Evolutionary conservation across 2,888 invertebrate genomes (phyloP), one percentile per base, ranked within the genome.

Genomic region (Notodonta dromedarius): DNA sequence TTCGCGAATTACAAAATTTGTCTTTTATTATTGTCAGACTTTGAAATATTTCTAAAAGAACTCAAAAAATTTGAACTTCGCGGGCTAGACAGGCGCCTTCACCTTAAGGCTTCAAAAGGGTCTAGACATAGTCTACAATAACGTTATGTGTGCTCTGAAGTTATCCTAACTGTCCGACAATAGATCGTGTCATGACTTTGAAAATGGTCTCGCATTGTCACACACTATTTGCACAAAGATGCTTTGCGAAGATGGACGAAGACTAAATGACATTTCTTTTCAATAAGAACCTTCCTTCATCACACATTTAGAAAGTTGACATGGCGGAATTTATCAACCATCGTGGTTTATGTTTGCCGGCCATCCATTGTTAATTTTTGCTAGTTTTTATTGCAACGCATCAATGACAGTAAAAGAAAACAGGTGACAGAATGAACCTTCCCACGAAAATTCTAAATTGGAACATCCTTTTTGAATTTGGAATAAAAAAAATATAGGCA

Each of bases 401-500:
- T 58, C 39, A 53, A 14, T 16, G 39, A n/a, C 35, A 53, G 32
- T 16, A 14, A 55, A 40, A 12, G 40, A 24, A 35, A 32, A 55
- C 55, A 55, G 55, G 55, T 55, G 55, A 40, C 52, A 24, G 16
- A 40, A 2, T 40, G 40, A 40, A 40, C 46, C 53, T 71, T 76
- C 72, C 69, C 74, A 76, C 76, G 65, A 67, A 71, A 16, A 52
- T 57, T 57, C 51, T 5, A 32, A 52, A 52, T 32, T 52, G 52
- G 24, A 39, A 55, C 55, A 60, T 61, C 48, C 57, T 53, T 14
- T 13, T 14, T 52, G 32, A 52, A 52, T 32, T 32, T 12, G 16
- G n/a, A 58, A 57, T 56, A 56, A 65, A 66, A 61, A 46, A 52
- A n/a, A 56, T 32, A 54, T 39, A 54, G 73, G 60, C 66, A 62